A percentile compares a stretch with the other conserved stretches of the same genome.
These are phyloP conservation scores for Rhynchonycteris naso DNA, from an alignment of 2,797 vertebrate species.

Conservation along the genomic window DNA sequence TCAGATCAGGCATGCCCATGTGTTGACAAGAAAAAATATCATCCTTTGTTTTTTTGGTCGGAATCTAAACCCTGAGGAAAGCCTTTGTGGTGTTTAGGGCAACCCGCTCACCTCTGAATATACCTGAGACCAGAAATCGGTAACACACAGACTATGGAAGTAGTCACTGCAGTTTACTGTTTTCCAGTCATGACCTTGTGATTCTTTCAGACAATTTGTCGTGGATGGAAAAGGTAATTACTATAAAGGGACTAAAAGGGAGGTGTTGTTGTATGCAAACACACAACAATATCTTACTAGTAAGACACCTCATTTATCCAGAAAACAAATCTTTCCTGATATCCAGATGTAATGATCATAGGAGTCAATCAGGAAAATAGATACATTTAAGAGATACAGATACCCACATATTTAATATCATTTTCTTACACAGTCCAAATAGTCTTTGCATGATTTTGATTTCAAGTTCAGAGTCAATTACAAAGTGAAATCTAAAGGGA, in stretches of 20 bases:
- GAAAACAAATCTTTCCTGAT: background rate
- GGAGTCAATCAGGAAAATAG: background rate
- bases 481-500: background rate
- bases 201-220: background rate
- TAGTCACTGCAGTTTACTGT: background rate
- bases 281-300: background rate
- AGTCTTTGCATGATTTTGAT: background rate
- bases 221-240: background rate
- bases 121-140: background rate
- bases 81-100: background rate
- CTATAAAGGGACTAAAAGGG: background rate
- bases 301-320: background rate
- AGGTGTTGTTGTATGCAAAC: background rate
- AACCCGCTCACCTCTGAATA: background rate
- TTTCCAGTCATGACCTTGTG: background rate
- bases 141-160: background rate
- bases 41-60: constrained; percentile 45
- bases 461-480: background rate
- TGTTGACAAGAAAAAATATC: constrained; percentile 61
- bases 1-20: background rate
- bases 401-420: background rate
- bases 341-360: background rate
- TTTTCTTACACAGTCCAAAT: background rate
- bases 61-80: constrained; percentile 57
- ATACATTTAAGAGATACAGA: background rate